Evolutionary conservation across 2,888 invertebrate species (phyloP), one percentile per base, ranked within the genome.

Genomic region (Ditylenchus weischeri): DNA sequence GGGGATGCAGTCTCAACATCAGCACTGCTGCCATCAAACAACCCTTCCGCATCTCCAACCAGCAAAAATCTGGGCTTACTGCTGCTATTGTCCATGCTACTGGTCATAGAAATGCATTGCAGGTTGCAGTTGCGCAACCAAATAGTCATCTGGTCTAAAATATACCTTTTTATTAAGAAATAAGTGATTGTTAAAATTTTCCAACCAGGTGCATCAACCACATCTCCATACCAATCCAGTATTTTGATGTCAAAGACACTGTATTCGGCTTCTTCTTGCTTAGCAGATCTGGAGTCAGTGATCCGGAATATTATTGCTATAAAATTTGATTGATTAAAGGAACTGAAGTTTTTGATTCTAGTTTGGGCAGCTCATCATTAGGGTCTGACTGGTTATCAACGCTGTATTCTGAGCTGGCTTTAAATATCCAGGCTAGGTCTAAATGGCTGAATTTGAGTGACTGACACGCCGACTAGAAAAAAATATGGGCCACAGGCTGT

Each of bases 121-220:
- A 71, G 19, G 54, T 71, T 73, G 59, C 73, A 73, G 11, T 54
- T 58, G 18, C 73, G 68, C 23, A 73, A 48, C 73, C 73, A 73
- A 38, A 73, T 43, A 13, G 69, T 60, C 47, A 73, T 21, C 15
- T 62, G 62, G 19, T 48, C 75, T 49, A n/a, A n/a, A n/a, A n/a
- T n/a, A n/a, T n/a, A n/a, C n/a, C n/a, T n/a, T n/a, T n/a, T 29
- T 36, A 23, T 61, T n/a, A 36, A 61, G 3, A 4, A 43, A 47
- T 8, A 54, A 29, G 8, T 13, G 29, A 47, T 21, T 5, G 3
- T 21, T 6, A n/a, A 23, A 66, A 47, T 19, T 21, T n/a, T 18
- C 18, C 47, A 13, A 65, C 38, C 35, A 18, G 21, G 50, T 29
- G 35, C 48, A 29, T 59, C 15, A 4, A 18, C 59, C 19, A 19